Conservation (phyloP, 2,113 vertebrate species). For the Heloderma charlesbogerti region DNA sequence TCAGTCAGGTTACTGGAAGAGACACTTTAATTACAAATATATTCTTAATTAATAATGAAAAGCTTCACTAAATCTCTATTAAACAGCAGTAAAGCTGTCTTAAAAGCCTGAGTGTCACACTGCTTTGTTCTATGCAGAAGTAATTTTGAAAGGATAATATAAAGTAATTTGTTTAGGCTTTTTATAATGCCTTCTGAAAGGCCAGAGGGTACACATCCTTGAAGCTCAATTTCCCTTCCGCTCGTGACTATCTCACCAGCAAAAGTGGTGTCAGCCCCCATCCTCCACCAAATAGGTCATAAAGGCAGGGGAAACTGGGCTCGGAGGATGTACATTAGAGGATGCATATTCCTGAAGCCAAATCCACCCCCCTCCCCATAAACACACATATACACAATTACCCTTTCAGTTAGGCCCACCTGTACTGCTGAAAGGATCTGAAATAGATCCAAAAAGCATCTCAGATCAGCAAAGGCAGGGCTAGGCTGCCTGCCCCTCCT, state of each 20-base stretch:
- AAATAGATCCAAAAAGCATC: background rate
- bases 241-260: background rate
- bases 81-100: conserved; percentile 3
- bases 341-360: background rate
- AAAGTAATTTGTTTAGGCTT: background rate
- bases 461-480: too few relatives aligned
- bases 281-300: background rate
- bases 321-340: background rate
- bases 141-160: background rate
- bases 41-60: conserved; percentile 41
- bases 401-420: background rate
- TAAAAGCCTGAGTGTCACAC: background rate
- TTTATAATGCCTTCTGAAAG: background rate
- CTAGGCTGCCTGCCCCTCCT: too few relatives aligned
- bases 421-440: background rate
- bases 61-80: conserved; percentile 17
- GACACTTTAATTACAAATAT: conserved; percentile 29
- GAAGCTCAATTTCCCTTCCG: background rate
- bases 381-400: background rate
- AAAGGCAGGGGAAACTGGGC: background rate
- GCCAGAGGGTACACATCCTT: too few relatives aligned
- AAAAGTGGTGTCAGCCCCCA: background rate
- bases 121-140: background rate
- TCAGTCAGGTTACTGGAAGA: conserved; percentile 8
- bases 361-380: background rate